Evolutionary conservation across 2,888 invertebrate genomes (phyloP).

Genomic region (Spilarctia lutea): DNA sequence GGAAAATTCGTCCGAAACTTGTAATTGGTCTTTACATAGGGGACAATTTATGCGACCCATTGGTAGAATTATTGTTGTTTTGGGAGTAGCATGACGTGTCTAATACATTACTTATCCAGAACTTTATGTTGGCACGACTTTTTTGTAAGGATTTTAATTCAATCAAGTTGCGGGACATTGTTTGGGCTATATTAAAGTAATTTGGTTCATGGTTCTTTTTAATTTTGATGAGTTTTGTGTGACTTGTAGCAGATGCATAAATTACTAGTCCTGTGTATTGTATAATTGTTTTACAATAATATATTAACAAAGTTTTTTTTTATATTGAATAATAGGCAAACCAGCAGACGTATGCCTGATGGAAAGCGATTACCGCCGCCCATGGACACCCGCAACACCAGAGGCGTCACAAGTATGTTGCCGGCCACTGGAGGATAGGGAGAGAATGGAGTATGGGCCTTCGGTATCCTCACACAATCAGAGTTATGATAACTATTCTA

Average conservation of each 20-base stretch:
- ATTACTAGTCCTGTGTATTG: not conserved
- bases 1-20: conserved; percentile 67
- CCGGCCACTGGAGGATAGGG: too few relatives aligned
- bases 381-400: too few relatives aligned
- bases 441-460: too few relatives aligned
- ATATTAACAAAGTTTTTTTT: not conserved
- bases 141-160: conserved; percentile 67
- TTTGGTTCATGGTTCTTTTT: conserved; percentile 52
- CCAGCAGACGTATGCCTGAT: too few relatives aligned
- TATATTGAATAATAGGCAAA: too few relatives aligned
- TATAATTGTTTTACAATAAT: not conserved
- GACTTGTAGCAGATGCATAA: not conserved
- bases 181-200: conserved; percentile 69
- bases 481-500: not conserved
- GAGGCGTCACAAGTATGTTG: too few relatives aligned
- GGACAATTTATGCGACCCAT: conserved; percentile 81
- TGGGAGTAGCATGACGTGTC: conserved; percentile 74
- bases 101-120: conserved; percentile 75
- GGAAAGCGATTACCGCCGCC: too few relatives aligned
- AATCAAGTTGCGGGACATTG: conserved; percentile 62
- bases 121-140: conserved; percentile 64
- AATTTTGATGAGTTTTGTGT: conserved; percentile 34
- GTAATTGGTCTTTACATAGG: conserved; percentile 74
- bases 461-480: too few relatives aligned
- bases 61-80: conserved; percentile 76